Conservation (phyloP, 2,888 invertebrate species). For the Drosophila recens region DNA sequence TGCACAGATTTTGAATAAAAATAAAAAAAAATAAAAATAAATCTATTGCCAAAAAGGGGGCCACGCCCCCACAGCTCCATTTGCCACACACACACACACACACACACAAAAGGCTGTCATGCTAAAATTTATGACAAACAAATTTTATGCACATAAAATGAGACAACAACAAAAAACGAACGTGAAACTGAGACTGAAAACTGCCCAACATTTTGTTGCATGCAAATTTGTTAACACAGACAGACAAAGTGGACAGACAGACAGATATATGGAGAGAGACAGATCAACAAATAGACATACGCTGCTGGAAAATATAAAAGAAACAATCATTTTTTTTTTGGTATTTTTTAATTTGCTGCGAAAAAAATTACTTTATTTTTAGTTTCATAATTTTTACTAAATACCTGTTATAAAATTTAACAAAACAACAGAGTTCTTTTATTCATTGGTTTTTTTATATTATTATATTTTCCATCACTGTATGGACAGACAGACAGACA, state of each 20-base stretch:
- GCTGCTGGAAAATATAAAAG: too few species aligned
- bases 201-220: slow-evolving; percentile 65
- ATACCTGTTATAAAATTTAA: too few species aligned
- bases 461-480: too few species aligned
- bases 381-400: too few species aligned
- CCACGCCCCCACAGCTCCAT: slow-evolving; percentile 26
- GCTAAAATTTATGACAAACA: slow-evolving; percentile 62
- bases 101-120: slow-evolving; percentile 54
- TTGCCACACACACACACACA: slow-evolving; percentile 27
- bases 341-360: too few species aligned
- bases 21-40: slow-evolving; percentile 1
- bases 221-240: slow-evolving; percentile 66
- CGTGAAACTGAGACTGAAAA: slow-evolving; percentile 39
- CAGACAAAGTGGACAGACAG: slow-evolving; percentile 4
- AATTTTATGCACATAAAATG: slow-evolving; percentile 62
- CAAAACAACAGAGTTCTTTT: too few species aligned
- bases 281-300: too few species aligned
- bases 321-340: too few species aligned
- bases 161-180: slow-evolving; percentile 27
- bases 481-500: slow-evolving; percentile 28
- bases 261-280: too few species aligned
- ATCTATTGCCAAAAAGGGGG: slow-evolving; percentile 13
- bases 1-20: slow-evolving; percentile 22
- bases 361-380: too few species aligned
- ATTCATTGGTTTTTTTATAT: too few species aligned